A percentile compares a stretch with the other conserved stretches of the same genome.
Conservation (phyloP, 30 jellyfish, hydroid and myxozoan species). For the Cassiopea xamachana region DNA sequence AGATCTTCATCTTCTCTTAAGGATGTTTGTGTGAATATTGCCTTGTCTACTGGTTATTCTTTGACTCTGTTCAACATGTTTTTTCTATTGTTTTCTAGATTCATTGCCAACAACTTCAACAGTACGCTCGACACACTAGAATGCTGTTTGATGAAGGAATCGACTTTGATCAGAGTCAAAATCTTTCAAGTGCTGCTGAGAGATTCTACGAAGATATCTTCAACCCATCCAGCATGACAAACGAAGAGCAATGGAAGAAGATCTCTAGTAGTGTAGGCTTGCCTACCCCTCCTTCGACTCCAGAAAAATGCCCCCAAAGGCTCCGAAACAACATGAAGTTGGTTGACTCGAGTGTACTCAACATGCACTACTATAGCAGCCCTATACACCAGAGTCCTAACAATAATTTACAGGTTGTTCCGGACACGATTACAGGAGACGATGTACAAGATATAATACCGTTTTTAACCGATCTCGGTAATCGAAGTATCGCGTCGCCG, state of each 20-base stretch:
- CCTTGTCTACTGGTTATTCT: background rate
- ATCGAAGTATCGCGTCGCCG: conserved; percentile 82
- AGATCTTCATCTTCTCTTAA: background rate
- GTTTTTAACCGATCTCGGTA: conserved; percentile 68
- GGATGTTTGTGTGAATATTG: background rate
- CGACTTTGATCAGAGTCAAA: conserved; percentile 72
- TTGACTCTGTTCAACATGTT: conserved; percentile 31
- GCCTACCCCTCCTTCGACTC: conserved; percentile 88
- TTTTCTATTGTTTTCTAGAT: conserved; percentile 29
- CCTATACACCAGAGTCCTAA: conserved; percentile 71
- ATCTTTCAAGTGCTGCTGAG: conserved; percentile 49
- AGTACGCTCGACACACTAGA: conserved; percentile 22
- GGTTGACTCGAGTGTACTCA: conserved; percentile 43
- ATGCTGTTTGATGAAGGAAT: conserved; percentile 76
- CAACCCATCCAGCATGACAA: conserved; percentile 53
- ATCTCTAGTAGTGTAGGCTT: conserved; percentile 62
- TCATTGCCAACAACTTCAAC: conserved; percentile 6
- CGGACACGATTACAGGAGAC: conserved; percentile 79
- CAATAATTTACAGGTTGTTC: conserved; percentile 85
- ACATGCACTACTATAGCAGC: conserved; percentile 15
- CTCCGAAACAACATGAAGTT: conserved; percentile 47
- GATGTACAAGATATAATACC: conserved; percentile 85
- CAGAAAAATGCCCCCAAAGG: conserved; percentile 66
- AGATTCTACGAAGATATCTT: conserved; percentile 77
- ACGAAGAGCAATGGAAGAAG: conserved; percentile 73